Evolutionary conservation across 2,113 vertebrate species (phyloP), one percentile per base, ranked within the genome.

Genomic region (Silurus meridionalis): DNA sequence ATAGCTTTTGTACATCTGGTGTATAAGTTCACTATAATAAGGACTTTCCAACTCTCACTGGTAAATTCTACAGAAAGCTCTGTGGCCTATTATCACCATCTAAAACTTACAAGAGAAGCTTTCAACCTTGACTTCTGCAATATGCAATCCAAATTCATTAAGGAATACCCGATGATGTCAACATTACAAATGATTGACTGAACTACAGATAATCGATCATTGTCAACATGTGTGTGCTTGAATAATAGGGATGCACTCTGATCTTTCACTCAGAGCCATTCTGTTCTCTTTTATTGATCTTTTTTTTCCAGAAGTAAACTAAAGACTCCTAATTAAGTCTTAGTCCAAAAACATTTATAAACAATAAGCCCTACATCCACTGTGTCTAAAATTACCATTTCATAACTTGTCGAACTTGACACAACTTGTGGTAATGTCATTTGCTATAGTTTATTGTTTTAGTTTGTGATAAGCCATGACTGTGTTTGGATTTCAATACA

Each of bases 1-100:
- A 8, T 21, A 8, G 74, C 21, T 77, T 77, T 55, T 77, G 72
- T 75, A 75, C 72, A 23, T 50, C 72, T 75, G 72, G 72, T 75
- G 72, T 48, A 10, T 0, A 19, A 52, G 72, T 13, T 75, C 72
- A 75, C 72, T 52, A 52, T 75, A 23, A 75, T 21, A 50, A 21
- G 21, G 72, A 19, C 46, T 72, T 72, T 77, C n/a, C 23, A 77
- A 6, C 5, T 14, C 74, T 77, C 23, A 15, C 25, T 77, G 21
- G 74, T 77, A 52, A 55, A 13, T 5, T 10, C 50, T 77, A 11
- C 19, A 23, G 72, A 77, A 55, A 25, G 74, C 23, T 77, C 46
- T 21, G 10, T 23, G n/a, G 74, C 74, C 23, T 14, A 25, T n/a
- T 13, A 77, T 6, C 23, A n/a, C 74, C 74, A n/a, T 53, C 74